phyloP scores from a whole-genome alignment of 2,113 vertebrate species.

The Butastur rufipennis region DNA sequence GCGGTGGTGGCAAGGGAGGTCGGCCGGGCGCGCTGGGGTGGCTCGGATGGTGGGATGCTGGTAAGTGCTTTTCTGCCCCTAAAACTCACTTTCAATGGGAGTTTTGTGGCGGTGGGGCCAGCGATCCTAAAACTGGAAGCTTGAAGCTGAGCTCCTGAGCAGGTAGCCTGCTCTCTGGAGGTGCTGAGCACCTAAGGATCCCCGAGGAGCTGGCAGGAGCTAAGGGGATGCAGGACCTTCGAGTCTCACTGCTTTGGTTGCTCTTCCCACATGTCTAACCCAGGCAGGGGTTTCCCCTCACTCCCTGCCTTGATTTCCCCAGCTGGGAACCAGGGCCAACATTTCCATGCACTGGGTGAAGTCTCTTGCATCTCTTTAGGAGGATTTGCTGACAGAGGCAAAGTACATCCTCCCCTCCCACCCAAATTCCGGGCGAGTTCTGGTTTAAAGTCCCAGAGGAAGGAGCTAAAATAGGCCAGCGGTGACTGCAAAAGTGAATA shows the following conservation, averaged over 20 bases:
- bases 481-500: neutral
- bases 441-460: neutral
- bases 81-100: neutral
- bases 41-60: neutral
- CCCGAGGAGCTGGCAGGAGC: neutral
- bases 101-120: neutral
- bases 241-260: neutral
- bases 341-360: neutral
- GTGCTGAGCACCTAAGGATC: neutral
- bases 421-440: accelerated
- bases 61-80: neutral
- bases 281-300: neutral
- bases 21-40: accelerated
- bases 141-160: neutral
- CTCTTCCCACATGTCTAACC: neutral
- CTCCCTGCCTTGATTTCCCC: neutral
- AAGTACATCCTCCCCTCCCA: neutral
- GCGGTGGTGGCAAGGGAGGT: neutral
- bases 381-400: neutral
- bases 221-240: neutral
- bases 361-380: neutral
- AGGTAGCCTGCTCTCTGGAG: neutral
- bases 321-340: neutral
- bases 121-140: neutral
- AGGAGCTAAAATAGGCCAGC: neutral